Evolutionary conservation across 2,888 invertebrate species (phyloP), one percentile per base, ranked within the genome.

Genomic region (Gasteruption jaculator): DNA sequence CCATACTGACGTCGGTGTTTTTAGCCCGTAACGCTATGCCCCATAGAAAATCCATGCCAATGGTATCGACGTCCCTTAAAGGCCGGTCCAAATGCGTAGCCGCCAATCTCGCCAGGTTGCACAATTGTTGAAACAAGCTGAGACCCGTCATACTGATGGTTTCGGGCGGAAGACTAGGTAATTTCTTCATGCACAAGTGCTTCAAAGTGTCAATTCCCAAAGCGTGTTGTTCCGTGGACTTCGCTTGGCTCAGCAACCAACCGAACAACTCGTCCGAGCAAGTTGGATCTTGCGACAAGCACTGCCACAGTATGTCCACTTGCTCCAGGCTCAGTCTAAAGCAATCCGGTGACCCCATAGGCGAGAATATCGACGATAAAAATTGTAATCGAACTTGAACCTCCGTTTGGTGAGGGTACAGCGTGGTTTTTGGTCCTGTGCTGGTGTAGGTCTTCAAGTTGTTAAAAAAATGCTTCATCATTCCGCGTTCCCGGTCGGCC

Each of bases 11-110:
- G 64, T 94, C 93, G 72, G 92, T 92, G 65, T 88, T 92, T 53
- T 85, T 85, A 2, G 94, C 93, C 52, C 88, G 76, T 4, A 95
- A 74, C 0, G 94, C 94, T 46, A 95, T 92, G 70, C 89, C 89
- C 93, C 94, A 95, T 54, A 94, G 74, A 58, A 93, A 91, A 70
- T 91, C 89, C 88, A 94, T 93, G 10, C 91, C 92, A 10, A 89
- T 79, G 37, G 74, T 74, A 34, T 81, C 80, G 50, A 79, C 77
- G 24, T 69, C 69, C 12, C 65, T 54, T n/a, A 69, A 42, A 1
- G 69, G 68, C 36, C 68, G 57, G 21, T 69, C 69, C 11, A 69
- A 46, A 52, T 85, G 81, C 6, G 83, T 85, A 2, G 87, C 80
- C 19, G 89, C 85, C 65, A 90, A 79, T 33, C 91, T 81, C 0